A percentile compares a stretch with the other conserved stretches of the same genome.
Evolutionary conservation across 1,140 invertebrate genomes (phyloP).

Genomic region (Samia ricini): DNA sequence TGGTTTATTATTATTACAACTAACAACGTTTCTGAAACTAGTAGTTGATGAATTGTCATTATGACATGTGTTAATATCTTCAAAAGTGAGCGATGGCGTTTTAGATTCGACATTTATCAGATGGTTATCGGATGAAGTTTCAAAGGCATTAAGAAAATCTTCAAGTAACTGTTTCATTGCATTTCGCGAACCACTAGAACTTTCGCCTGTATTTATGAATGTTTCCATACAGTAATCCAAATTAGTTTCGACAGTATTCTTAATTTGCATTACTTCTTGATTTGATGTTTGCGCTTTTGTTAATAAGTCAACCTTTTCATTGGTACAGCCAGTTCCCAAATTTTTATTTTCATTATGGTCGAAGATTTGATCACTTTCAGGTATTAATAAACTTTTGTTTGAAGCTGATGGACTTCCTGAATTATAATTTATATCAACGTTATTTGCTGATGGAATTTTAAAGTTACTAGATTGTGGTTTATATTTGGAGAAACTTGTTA

Average conservation of each 20-base stretch:
- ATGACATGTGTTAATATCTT: conserved; percentile 20
- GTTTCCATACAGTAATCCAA: background rate
- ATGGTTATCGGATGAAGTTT: conserved; percentile 17
- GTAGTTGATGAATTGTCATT: conserved; percentile 24
- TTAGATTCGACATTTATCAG: conserved; percentile 31
- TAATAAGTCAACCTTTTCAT: background rate
- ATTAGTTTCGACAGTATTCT: background rate
- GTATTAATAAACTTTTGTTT: background rate
- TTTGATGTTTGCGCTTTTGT: background rate
- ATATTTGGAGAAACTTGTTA: conserved; percentile 9
- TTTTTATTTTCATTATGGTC: background rate
- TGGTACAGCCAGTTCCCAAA: background rate
- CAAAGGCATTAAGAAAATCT: conserved; percentile 37
- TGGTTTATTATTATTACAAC: conserved; percentile 22
- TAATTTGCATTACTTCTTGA: background rate
- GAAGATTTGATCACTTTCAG: background rate
- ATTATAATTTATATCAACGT: background rate
- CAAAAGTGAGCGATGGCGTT: conserved; percentile 28
- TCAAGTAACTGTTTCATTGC: conserved; percentile 47
- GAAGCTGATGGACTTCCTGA: background rate
- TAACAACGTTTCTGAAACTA: conserved; percentile 35
- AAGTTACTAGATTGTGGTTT: conserved; percentile 7
- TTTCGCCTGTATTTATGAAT: background rate
- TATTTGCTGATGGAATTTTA: background rate
- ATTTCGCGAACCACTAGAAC: conserved; percentile 11